Base-by-base conservation (phyloP, 1,140 invertebrate species). In the Calephelis virginiensis region DNA sequence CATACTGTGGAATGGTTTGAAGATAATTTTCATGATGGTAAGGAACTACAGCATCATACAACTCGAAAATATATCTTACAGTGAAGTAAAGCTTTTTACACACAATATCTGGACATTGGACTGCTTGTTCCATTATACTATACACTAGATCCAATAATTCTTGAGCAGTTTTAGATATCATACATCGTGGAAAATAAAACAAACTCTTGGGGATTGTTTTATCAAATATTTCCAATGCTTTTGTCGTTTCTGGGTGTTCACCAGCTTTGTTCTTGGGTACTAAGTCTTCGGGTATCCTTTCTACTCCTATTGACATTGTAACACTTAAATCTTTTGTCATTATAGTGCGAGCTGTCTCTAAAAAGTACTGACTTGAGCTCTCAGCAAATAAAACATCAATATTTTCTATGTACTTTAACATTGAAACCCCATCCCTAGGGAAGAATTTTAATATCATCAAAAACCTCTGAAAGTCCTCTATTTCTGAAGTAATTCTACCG, bases 271-370 rank as follows among this genome's bases (percentile, higher is more conserved):
- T 61, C 8, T 70, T 63, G 13, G 45, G n/a, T 40, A 46, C 17
- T 75, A 83, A 0, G 0, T 81, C 73, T 5, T 84, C 79, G 1
- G 89, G 73, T 7, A 85, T 78, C 65, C 75, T 92, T 61, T 91
- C 90, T 1, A 91, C 85, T 4, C 92, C 93, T 73, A 94, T 91
- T 70, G 93, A 92, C 63, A 95, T 93, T 61, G 95, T 95, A 68
- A 95, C 94, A 81, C 97, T 96, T 43, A 98, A 91, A 85, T 98
- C 96, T 78, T 96, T 95, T 65, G 94, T 94, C 92, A 97, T 96
- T 28, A 98, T 94, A 70, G 90, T 91, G 50, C 94, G 91, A 0
- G 97, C 96, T 71, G 91, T 93, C 40, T 94, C 93, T 37, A 97
- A 78, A 56, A 97, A 94, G 65, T 95, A 93, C 75, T 95, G 93